These are phyloP conservation scores for Dasyornis broadbenti DNA, from an alignment of 2,113 vertebrate species.

Conservation along the genomic window DNA sequence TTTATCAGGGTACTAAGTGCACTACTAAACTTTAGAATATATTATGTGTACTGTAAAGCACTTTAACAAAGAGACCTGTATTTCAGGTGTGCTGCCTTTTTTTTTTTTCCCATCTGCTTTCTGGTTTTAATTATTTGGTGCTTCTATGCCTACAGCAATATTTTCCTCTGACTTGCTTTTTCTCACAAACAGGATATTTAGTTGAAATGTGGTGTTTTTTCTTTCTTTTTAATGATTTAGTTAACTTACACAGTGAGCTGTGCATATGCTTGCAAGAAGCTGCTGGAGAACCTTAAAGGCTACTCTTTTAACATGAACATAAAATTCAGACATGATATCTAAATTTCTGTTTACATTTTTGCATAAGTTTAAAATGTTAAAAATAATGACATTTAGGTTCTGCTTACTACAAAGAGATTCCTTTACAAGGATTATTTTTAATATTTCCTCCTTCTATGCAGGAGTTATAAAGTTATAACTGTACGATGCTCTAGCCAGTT, in stretches of 20 bases:
- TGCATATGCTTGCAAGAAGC: background rate
- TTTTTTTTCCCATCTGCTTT: background rate
- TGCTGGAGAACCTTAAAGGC: background rate
- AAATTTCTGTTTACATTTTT: background rate
- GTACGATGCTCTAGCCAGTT: background rate
- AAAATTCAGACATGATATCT: background rate
- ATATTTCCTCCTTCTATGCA: background rate
- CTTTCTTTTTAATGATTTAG: background rate
- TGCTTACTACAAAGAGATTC: background rate
- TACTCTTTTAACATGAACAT: background rate
- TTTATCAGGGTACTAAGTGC: background rate
- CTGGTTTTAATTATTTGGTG: background rate
- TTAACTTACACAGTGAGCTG: background rate
- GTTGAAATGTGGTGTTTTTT: background rate
- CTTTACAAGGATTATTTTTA: background rate
- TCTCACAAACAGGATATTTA: background rate
- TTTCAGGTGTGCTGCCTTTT: background rate
- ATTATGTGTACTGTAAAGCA: background rate
- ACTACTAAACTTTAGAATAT: background rate
- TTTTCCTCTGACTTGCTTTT: background rate
- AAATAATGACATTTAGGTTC: background rate
- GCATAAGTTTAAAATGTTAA: background rate
- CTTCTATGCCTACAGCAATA: background rate
- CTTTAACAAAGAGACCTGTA: rapidly evolving
- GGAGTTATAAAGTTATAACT: background rate